These are phyloP conservation scores for Cantharis flavilabris DNA, from an alignment of 2,888 invertebrate species.

Conservation along the genomic window DNA sequence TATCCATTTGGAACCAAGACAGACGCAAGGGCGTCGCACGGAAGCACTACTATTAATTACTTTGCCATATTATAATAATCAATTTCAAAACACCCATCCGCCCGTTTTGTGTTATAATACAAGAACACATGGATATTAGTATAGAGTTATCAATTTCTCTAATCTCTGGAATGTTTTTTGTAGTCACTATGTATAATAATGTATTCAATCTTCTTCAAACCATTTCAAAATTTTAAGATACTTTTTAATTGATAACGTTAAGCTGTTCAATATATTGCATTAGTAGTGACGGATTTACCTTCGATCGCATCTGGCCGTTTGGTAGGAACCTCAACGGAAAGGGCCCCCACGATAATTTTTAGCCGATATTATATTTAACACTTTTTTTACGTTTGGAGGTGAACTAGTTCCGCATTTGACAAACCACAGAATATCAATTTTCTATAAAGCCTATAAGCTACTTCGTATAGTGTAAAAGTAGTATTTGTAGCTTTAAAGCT, in stretches of 20 bases:
- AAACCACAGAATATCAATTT: neutral
- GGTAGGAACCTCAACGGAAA: neutral
- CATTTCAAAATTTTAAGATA: neutral
- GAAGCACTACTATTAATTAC: constrained; percentile 40
- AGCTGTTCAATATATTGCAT: neutral
- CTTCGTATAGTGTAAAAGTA: no score
- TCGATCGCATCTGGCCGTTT: neutral
- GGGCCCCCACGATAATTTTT: neutral
- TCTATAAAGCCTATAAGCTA: no score
- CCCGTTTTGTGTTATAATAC: constrained; percentile 18
- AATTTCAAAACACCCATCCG: constrained; percentile 33
- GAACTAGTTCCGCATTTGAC: neutral
- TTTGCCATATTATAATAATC: constrained; percentile 37
- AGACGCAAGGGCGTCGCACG: constrained; percentile 39
- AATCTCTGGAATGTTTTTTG: neutral
- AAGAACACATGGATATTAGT: neutral
- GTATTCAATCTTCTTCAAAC: neutral
- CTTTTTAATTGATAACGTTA: neutral
- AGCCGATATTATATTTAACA: no score
- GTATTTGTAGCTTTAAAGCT: no score
- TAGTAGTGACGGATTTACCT: neutral
- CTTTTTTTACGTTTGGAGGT: neutral
- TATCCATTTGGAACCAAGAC: constrained; percentile 36
- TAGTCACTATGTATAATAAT: neutral
- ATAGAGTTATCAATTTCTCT: neutral